These are phyloP conservation scores for Pemphigus obesinymphae DNA, from an alignment of 1,140 invertebrate genomes.

Conservation along the genomic window DNA sequence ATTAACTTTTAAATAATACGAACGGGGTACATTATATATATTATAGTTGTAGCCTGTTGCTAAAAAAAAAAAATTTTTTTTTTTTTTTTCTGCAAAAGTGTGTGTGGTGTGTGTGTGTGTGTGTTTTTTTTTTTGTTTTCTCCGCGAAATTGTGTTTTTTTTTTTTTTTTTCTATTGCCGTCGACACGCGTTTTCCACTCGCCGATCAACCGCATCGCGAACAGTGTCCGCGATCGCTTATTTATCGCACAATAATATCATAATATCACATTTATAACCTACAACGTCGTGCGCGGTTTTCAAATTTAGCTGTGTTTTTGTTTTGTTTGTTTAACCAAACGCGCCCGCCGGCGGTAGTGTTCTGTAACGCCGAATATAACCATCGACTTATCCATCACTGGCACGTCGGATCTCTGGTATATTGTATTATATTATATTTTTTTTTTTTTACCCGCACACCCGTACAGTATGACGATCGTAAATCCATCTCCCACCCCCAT, in stretches of 20 bases:
- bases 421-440: background rate
- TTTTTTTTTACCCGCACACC: no score
- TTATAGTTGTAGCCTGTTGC: no score
- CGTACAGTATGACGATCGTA: background rate
- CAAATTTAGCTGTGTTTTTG: background rate
- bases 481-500: background rate
- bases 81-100: background rate
- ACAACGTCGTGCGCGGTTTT: constrained; percentile 4
- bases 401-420: constrained; percentile 26
- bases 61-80: no score
- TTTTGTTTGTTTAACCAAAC: constrained; percentile 1
- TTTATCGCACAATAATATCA: background rate
- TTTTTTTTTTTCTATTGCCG: background rate
- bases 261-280: background rate
- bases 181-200: background rate
- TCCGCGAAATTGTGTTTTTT: background rate
- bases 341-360: background rate
- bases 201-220: background rate
- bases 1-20: no score
- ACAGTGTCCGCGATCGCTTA: background rate
- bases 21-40: no score
- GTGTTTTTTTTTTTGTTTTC: background rate
- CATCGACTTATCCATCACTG: no score
- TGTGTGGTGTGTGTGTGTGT: background rate
- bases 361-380: constrained; percentile 1